Base-by-base conservation (phyloP, 1,140 invertebrate genomes). In the Hyposmocoma kahamanoa region DNA sequence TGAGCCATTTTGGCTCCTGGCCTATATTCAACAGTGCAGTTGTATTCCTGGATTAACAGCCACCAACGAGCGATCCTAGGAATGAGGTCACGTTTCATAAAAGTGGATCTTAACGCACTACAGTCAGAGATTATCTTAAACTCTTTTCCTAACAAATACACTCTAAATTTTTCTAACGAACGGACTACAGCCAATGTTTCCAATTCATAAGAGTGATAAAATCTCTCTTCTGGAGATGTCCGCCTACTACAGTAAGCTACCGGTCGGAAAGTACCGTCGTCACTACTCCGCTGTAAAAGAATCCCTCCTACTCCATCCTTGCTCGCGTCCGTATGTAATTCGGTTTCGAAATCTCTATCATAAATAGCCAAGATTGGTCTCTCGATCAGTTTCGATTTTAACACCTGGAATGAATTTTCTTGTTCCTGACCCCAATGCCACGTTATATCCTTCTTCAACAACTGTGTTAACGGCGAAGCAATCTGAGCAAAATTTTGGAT, bases 31-130 rank as follows among this genome's bases (percentile, higher is more conserved):
- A 74, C 48, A 2, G 30, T 34, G 55, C 65, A 72, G 38, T 66
- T 46, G 48, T 49, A 73, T 22, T 72, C 63, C 39, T 68, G 63
- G 19, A 71, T 3, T 3, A 60, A 36, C 6, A 80, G 30, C 52
- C 57, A 67, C 78, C 76, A 86, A 3, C 67, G 42, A 2, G 63
- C 67, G 28, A 75, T 56, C 34, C 63, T 32, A 9, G 69, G 60
- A 24, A 60, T 45, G 3, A 71, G 30, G 46, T 74, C 65, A 22
- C 59, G 39, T 42, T 57, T 57, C 42, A 20, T 17, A 0, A 46
- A 44, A 8, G 50, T 52, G 10, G 43, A 39, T 5, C 36, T 3
- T n/a, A 39, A 19, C 18, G 36, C 36, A 20, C 36, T 39, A 13
- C 36, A 39, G 19, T 39, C 36, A 18, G 36, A 19, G 8, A 39